A percentile compares a stretch with the other conserved stretches of the same genome.
These are phyloP conservation scores for Pachyramphus minor DNA, from an alignment of 2,113 vertebrate species.

Conservation along the genomic window DNA sequence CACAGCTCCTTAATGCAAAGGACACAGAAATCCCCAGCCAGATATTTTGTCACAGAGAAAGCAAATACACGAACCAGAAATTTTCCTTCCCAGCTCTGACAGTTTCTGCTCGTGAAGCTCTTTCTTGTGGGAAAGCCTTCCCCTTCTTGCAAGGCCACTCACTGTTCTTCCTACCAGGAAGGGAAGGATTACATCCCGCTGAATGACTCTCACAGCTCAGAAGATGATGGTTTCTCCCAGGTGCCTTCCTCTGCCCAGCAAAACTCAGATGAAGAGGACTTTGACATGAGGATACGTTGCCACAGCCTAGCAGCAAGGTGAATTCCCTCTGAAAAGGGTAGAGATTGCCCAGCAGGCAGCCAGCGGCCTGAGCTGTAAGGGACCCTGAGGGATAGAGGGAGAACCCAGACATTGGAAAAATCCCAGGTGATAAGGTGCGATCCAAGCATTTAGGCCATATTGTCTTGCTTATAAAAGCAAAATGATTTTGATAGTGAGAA, in stretches of 20 bases:
- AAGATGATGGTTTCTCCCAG: constrained; percentile 91
- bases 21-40: neutral
- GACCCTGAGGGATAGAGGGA: neutral
- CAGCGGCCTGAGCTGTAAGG: neutral
- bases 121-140: neutral
- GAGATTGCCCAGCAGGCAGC: neutral
- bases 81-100: neutral
- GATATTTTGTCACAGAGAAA: neutral
- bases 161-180: constrained; percentile 72
- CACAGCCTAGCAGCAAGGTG: constrained; percentile 89
- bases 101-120: neutral
- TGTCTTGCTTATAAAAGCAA: neutral
- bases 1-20: neutral
- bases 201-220: constrained; percentile 85
- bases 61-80: neutral
- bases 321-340: neutral
- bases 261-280: constrained; percentile 79
- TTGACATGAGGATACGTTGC: constrained; percentile 76
- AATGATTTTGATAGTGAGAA: neutral
- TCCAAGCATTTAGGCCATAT: neutral
- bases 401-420: neutral
- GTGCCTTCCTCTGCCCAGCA: constrained; percentile 80
- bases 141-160: neutral
- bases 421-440: neutral
- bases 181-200: constrained; percentile 83